Evolutionary conservation across 1,140 invertebrate genomes (phyloP).

Genomic region (Zaprionus lachaisei): DNA sequence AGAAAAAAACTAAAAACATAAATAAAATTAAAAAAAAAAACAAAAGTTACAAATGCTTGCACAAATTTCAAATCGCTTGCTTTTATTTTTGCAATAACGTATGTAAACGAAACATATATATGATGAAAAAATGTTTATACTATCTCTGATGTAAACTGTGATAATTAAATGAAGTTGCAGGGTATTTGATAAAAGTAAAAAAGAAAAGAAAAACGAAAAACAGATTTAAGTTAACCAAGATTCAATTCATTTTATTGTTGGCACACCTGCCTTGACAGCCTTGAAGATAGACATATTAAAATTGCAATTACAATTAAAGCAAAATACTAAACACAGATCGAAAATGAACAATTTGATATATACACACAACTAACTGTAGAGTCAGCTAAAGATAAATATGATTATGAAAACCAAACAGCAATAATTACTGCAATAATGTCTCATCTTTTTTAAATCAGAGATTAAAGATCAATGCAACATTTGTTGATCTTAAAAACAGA

Average conservation of each 20-base stretch:
- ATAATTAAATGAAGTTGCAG: slow-evolving; percentile 84
- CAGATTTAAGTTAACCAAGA: slow-evolving; percentile 57
- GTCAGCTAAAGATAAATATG: slow-evolving; percentile 15
- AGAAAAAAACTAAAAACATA: slow-evolving; percentile 18
- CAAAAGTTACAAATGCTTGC: slow-evolving; percentile 43
- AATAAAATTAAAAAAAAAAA: slow-evolving; percentile 31
- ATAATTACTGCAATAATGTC: slow-evolving; percentile 73
- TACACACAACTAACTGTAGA: not conserved
- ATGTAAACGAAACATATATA: slow-evolving; percentile 40
- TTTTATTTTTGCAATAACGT: slow-evolving; percentile 60
- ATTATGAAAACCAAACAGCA: slow-evolving; percentile 57
- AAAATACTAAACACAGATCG: not conserved
- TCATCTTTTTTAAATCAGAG: slow-evolving; percentile 33
- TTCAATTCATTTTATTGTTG: slow-evolving; percentile 7
- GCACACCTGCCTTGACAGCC: slow-evolving; percentile 32
- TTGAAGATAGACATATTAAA: slow-evolving; percentile 30
- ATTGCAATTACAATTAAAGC: slow-evolving; percentile 37
- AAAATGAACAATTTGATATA: not conserved
- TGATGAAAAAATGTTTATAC: slow-evolving; percentile 61
- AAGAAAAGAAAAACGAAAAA: slow-evolving; percentile 45
- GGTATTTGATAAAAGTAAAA: slow-evolving; percentile 78
- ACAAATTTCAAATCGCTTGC: slow-evolving; percentile 60
- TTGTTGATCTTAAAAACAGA: not conserved
- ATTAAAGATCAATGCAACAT: slow-evolving; percentile 24
- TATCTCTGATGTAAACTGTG: slow-evolving; percentile 84